Evolutionary conservation across 2,797 vertebrate species (phyloP).

Genomic region (Myripristis murdjan): DNA sequence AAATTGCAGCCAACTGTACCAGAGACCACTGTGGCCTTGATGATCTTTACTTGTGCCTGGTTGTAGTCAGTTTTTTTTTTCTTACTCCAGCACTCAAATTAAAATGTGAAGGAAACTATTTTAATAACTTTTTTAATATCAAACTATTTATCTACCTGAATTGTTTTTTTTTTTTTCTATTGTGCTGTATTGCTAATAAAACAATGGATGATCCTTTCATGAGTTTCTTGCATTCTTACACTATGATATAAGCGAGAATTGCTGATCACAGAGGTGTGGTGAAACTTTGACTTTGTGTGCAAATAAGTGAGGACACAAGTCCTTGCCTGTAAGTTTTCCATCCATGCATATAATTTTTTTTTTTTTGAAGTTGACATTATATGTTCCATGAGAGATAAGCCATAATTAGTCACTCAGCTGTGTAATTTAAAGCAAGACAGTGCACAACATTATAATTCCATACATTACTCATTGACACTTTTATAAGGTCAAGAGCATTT

Average conservation of each 20-base stretch:
- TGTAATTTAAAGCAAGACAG: too few relatives aligned
- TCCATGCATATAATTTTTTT: not conserved
- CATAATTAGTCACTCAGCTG: too few relatives aligned
- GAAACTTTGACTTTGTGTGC: not conserved
- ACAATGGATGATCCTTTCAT: not conserved
- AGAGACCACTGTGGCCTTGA: conserved; percentile 7
- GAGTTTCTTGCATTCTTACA: not conserved
- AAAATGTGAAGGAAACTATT: conserved; percentile 74
- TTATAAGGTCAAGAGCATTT: too few relatives aligned
- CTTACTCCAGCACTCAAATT: conserved; percentile 40
- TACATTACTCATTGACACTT: too few relatives aligned
- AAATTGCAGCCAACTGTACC: not conserved
- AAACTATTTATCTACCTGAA: conserved; percentile 69
- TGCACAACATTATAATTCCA: too few relatives aligned
- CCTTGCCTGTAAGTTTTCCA: conserved; percentile 7
- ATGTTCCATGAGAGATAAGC: too few relatives aligned
- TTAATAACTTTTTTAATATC: conserved; percentile 34
- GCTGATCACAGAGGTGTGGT: not conserved
- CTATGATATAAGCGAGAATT: not conserved
- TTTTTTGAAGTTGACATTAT: not conserved
- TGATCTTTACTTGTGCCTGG: conserved; percentile 9
- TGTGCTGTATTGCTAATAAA: conserved; percentile 42
- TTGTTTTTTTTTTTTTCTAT: conserved; percentile 39
- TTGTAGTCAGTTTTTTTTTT: conserved; percentile 9
- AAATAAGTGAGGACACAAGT: not conserved